Conservation (phyloP, 1,140 invertebrate species). For the Lycorma delicatula region DNA sequence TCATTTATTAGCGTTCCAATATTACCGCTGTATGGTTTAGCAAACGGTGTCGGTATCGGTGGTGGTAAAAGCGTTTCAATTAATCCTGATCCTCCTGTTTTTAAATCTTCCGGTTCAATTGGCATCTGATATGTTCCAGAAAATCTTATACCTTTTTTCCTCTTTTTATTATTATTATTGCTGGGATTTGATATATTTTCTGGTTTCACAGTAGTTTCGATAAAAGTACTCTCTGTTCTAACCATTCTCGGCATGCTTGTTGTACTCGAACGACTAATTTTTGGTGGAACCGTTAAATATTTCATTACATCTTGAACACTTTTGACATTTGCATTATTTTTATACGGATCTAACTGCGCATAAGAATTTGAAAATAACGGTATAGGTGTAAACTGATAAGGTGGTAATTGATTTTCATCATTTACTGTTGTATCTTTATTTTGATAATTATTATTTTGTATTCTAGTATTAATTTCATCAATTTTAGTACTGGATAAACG, state of each 20-base stretch:
- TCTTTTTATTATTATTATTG: neutral
- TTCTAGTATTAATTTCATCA: no score
- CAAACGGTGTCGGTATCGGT: no score
- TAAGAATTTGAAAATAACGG: neutral
- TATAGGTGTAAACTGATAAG: neutral
- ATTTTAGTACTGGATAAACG: no score
- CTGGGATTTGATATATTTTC: no score
- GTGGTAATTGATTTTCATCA: no score
- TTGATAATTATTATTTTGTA: neutral
- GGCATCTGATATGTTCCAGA: neutral
- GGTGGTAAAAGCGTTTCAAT: neutral
- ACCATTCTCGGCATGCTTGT: neutral
- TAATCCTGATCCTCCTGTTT: neutral
- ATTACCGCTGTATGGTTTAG: no score
- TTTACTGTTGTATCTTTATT: neutral
- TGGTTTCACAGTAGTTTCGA: neutral
- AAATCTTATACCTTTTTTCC: neutral
- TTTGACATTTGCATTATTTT: neutral
- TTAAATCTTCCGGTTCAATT: slow-evolving; percentile 2
- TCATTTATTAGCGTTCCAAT: no score
- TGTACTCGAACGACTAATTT: no score
- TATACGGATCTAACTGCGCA: neutral
- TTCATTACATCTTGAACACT: neutral
- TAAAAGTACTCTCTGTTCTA: neutral
- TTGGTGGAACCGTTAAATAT: neutral